Conservation (phyloP, 2,113 vertebrate species). For the Antechinus stuartii region DNA sequence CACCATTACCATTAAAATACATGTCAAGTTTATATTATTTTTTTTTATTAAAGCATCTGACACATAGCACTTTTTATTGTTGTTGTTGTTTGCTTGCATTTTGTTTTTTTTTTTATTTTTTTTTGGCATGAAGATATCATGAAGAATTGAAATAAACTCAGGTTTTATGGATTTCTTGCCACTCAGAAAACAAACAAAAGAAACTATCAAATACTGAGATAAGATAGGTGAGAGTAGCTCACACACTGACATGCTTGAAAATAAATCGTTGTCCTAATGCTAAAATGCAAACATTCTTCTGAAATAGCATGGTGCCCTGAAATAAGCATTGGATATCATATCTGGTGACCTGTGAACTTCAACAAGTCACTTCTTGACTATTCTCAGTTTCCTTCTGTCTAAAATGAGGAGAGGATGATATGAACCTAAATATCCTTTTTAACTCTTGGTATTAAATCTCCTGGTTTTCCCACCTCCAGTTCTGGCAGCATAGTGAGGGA, state of each 20-base stretch:
- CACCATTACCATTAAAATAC: background rate
- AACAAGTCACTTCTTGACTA: background rate
- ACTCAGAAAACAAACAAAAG: background rate
- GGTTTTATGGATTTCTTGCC: background rate
- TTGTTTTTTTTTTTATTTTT: too few species aligned
- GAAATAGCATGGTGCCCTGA: background rate
- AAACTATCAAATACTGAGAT: background rate
- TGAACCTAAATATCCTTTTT: too few species aligned
- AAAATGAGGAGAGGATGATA: background rate
- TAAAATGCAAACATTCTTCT: background rate
- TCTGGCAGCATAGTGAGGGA: background rate
- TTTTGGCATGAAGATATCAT: too few species aligned
- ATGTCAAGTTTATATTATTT: background rate
- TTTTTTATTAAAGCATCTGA: background rate
- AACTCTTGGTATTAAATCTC: background rate
- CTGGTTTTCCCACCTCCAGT: background rate
- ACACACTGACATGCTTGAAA: background rate
- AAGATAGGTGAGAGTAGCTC: too few species aligned
- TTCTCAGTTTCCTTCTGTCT: conserved; percentile 7
- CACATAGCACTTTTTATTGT: background rate
- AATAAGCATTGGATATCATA: background rate
- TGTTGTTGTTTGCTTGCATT: too few species aligned
- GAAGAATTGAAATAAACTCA: background rate
- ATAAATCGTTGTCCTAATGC: background rate
- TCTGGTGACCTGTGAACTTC: background rate